A percentile compares a stretch with the other conserved stretches of the same genome.
phyloP scores from a whole-genome alignment of 2,113 vertebrate species.

The Toxotes jaculatrix region DNA sequence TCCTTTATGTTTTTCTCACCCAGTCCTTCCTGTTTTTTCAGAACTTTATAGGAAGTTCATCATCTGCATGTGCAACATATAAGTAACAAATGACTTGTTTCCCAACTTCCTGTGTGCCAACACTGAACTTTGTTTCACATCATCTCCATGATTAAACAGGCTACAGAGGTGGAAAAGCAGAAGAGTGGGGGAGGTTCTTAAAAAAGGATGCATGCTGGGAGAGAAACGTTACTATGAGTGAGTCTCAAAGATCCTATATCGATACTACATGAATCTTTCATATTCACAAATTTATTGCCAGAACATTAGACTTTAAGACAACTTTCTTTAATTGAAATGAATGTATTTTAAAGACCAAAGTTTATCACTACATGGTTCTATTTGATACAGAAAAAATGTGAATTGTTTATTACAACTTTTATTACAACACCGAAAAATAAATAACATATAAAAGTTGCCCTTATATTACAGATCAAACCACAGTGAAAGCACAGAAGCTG shows the following conservation, averaged over 20 bases:
- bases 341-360: neutral
- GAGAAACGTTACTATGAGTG: neutral
- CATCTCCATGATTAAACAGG: neutral
- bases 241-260: neutral
- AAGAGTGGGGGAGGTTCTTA: neutral
- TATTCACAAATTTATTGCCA: neutral
- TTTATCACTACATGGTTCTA: neutral
- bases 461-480: conserved; percentile 32
- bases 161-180: neutral
- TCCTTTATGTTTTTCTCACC: conserved; percentile 76
- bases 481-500: neutral
- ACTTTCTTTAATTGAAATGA: neutral
- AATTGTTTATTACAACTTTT: neutral
- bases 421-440: conserved; percentile 40
- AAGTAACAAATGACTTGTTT: neutral
- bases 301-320: neutral
- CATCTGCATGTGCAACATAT: neutral
- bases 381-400: neutral
- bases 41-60: conserved; percentile 89
- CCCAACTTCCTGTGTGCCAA: conserved; percentile 4
- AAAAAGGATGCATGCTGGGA: neutral
- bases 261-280: neutral
- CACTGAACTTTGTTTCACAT: neutral
- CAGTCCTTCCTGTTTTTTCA: conserved; percentile 89
- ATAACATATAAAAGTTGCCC: conserved; percentile 43